A percentile compares a stretch with the other conserved stretches of the same genome.
These are phyloP conservation scores for Aleiodes sp. DNA, from an alignment of 1,140 invertebrate species.

Conservation along the genomic window DNA sequence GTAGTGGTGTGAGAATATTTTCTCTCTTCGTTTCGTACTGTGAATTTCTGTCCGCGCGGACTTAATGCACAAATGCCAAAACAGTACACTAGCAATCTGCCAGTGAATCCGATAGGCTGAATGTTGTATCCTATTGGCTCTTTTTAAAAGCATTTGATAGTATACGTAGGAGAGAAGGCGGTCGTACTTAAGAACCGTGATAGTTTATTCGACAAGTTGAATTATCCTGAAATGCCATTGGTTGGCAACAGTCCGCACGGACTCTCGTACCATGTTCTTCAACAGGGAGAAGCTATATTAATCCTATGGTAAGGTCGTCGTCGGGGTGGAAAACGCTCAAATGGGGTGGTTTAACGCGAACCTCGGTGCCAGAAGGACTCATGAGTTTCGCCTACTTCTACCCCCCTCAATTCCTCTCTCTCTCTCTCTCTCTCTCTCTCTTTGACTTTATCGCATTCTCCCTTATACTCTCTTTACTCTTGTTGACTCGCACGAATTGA, in stretches of 20 bases:
- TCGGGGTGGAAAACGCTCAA: constrained; percentile 67
- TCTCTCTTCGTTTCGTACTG: constrained; percentile 17
- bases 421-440: constrained; percentile 18
- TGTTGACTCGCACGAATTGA: background rate
- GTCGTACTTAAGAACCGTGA: constrained; percentile 43
- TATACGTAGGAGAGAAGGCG: constrained; percentile 40
- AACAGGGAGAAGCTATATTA: constrained; percentile 51
- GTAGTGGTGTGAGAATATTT: constrained; percentile 37
- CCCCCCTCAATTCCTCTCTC: constrained; percentile 8
- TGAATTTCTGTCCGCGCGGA: constrained; percentile 52
- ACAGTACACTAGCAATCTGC: background rate
- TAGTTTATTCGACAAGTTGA: constrained; percentile 46
- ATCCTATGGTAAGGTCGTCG: constrained; percentile 63
- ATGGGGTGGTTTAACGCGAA: constrained; percentile 67
- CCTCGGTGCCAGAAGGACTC: constrained; percentile 64
- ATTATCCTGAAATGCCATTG: constrained; percentile 34
- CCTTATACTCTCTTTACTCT: background rate
- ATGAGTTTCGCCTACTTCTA: constrained; percentile 37
- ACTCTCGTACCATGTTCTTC: constrained; percentile 32
- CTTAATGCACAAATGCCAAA: constrained; percentile 30
- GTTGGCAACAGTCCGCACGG: constrained; percentile 53
- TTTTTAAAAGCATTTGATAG: constrained; percentile 46
- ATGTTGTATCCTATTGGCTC: constrained; percentile 42
- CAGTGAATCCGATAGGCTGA: constrained; percentile 42
- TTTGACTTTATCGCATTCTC: no score